Evolutionary conservation across 1,140 invertebrate genomes (phyloP), one percentile per base, ranked within the genome.

Genomic region (Drosophila mayri): DNA sequence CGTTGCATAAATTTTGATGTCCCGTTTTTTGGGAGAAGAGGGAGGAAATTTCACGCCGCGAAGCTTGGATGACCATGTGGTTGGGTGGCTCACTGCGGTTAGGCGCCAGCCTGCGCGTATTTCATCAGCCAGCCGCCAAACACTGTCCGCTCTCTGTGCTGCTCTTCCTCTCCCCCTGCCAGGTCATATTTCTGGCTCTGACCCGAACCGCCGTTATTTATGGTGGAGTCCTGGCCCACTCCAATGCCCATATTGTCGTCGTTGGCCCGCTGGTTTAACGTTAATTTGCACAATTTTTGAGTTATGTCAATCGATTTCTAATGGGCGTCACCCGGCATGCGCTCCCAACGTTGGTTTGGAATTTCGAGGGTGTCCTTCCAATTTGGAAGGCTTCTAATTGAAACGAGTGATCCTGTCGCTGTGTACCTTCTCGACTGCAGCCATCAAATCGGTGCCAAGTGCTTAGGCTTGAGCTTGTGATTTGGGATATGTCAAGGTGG

Each of bases 1-100:
- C 52, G 65, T 84, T 79, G 75, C 82, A 78, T 74, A 85, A 78
- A 85, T 81, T 81, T 76, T 22, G 58, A 78, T 64, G 68, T 49
- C 54, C 57, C 57, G 30, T 63, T 66, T 61, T 54, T 12, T 7
- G 28, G 25, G 18, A 8, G 10, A 7, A 25, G 25, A 25, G 22
- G n/a, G 5, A 8, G 43, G 14, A 28, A 14, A 18, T 6, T 18
- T 62, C 40, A 55, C 52, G 52, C 52, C 52, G 52, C 35, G 52
- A 14, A 55, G 35, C 52, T 16, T 11, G 35, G 20, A 54, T 22
- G 50, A 25, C 52, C 52, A 7, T 55, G 52, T 38, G 52, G 52
- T 55, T 41, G 22, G 37, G 37, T 60, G 76, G 58, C 54, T 78
- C 78, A 55, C 59, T 81, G 83, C 65, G 82, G 82, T 72, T 81